Percentiles rank a stretch among this genome's conserved stretches.
These are phyloP conservation scores for Penaeus monodon DNA, from an alignment of 2,888 invertebrate genomes.

Conservation along the genomic window DNA sequence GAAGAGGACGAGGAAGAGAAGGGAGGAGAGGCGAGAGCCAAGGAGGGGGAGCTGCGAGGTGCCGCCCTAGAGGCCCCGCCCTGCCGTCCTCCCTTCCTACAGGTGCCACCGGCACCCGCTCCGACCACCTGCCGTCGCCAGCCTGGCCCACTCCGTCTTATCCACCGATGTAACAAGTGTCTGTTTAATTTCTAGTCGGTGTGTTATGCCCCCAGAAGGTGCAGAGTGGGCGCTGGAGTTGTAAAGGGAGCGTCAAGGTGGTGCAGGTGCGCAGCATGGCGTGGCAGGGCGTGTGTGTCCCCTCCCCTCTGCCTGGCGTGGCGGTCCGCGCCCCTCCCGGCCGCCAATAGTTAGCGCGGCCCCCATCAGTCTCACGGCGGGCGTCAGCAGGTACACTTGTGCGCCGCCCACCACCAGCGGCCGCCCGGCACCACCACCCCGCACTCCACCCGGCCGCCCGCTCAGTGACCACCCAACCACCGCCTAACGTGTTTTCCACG, in stretches of 20 bases:
- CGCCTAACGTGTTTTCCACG: not conserved
- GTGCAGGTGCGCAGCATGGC: constrained; percentile 21
- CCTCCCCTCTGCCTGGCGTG: not conserved
- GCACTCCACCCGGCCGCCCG: not conserved
- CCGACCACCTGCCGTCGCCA: not conserved
- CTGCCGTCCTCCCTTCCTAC: not conserved
- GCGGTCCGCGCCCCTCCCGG: not conserved
- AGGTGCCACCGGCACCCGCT: not conserved
- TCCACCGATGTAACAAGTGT: constrained; percentile 16
- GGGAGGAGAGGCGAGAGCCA: not conserved
- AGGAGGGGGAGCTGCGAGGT: not conserved
- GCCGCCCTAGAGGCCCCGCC: constrained; percentile 25
- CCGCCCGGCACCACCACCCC: constrained; percentile 1
- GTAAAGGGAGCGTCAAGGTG: constrained; percentile 6
- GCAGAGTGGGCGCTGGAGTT: not conserved
- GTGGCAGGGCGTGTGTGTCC: constrained; percentile 22
- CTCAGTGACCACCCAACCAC: not conserved
- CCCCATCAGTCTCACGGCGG: constrained; percentile 24
- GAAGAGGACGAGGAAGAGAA: constrained; percentile 6
- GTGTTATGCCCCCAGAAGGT: not conserved
- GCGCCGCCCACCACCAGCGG: constrained; percentile 7
- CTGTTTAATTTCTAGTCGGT: not conserved
- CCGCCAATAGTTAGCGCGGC: constrained; percentile 17
- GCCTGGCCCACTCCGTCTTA: not conserved
- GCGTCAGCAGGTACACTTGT: constrained; percentile 24